Percentiles rank a stretch among this genome's conserved stretches.
phyloP scores from a whole-genome alignment of 1,140 invertebrate genomes.

The Macrotrachela quadricornifera region DNA sequence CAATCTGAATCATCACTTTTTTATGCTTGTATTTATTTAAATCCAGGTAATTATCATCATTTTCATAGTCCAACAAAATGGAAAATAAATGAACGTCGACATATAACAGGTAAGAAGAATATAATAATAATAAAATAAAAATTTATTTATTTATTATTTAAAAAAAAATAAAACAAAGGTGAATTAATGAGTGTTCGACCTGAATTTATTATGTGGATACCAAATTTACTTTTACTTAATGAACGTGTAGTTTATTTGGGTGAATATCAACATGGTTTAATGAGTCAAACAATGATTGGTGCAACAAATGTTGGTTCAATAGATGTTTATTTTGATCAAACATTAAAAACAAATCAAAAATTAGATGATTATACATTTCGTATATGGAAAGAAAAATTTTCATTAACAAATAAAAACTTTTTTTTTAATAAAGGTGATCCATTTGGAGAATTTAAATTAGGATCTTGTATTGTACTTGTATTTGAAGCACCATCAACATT shows the following conservation, averaged over 20 bases:
- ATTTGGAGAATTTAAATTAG: conserved; percentile 93
- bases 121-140: too few relatives aligned
- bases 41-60: conserved; percentile 91
- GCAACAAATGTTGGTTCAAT: conserved; percentile 97
- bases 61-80: conserved; percentile 89
- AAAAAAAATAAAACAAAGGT: conserved; percentile 34
- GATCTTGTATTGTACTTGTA: conserved; percentile 81
- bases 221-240: conserved; percentile 76
- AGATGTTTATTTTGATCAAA: conserved; percentile 59
- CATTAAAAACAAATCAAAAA: conserved; percentile 4
- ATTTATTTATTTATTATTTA: too few relatives aligned
- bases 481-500: conserved; percentile 85
- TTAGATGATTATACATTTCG: not conserved
- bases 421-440: not conserved
- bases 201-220: conserved; percentile 56
- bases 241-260: conserved; percentile 83
- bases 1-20: conserved; percentile 47
- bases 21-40: conserved; percentile 83
- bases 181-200: conserved; percentile 84
- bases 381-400: too few relatives aligned
- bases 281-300: conserved; percentile 85
- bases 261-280: conserved; percentile 81
- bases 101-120: conserved; percentile 43
- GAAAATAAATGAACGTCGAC: conserved; percentile 56
- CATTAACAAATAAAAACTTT: too few relatives aligned